These are phyloP conservation scores for Tenthredo distinguenda DNA, from an alignment of 2,888 invertebrate genomes.

Conservation along the genomic window DNA sequence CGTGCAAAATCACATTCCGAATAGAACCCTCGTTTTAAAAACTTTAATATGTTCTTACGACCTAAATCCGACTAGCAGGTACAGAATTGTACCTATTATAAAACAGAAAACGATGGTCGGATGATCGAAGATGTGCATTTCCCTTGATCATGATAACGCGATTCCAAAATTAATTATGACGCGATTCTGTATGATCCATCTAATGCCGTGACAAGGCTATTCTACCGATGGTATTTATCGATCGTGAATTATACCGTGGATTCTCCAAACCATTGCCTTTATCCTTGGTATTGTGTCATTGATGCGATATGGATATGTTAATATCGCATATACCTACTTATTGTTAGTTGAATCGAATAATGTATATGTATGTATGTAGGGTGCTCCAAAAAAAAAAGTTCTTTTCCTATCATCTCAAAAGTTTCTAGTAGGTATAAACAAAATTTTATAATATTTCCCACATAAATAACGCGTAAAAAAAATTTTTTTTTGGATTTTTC, in stretches of 20 bases:
- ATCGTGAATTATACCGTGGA: not conserved
- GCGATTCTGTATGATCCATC: not conserved
- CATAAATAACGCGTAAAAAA: too few relatives aligned
- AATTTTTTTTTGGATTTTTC: too few relatives aligned
- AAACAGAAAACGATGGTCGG: not conserved
- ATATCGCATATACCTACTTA: not conserved
- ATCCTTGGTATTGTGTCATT: not conserved
- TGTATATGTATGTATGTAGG: too few relatives aligned
- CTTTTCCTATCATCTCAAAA: too few relatives aligned
- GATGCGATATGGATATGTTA: not conserved
- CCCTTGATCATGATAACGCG: not conserved
- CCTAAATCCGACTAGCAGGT: not conserved
- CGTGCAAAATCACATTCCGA: not conserved
- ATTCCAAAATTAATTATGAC: not conserved
- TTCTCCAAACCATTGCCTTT: not conserved
- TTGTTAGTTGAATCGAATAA: not conserved
- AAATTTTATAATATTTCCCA: too few relatives aligned
- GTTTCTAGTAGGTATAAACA: too few relatives aligned
- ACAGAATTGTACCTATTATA: not conserved
- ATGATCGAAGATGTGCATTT: not conserved
- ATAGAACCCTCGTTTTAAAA: not conserved
- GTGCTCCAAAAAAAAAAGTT: too few relatives aligned
- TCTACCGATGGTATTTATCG: not conserved
- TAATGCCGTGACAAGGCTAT: not conserved
- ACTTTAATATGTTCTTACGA: not conserved